A percentile compares a stretch with the other conserved stretches of the same genome.
Conservation (phyloP, 2,888 invertebrate species). For the Thereva nobilitata region DNA sequence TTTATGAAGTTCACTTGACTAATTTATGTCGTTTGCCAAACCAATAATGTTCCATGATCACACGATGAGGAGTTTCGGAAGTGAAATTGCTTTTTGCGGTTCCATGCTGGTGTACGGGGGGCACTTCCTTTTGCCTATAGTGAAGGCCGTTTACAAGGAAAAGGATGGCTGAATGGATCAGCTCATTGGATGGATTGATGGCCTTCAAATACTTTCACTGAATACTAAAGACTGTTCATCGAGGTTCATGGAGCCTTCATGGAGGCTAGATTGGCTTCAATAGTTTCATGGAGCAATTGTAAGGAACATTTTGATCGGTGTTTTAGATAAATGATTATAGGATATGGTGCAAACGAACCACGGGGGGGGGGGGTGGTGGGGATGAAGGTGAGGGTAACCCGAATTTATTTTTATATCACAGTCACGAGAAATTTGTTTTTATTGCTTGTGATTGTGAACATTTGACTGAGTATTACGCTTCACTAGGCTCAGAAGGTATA, state of each 20-base stretch:
- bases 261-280: not conserved
- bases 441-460: too few species aligned
- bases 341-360: too few species aligned
- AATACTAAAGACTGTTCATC: not conserved
- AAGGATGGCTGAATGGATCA: constrained; percentile 28
- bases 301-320: not conserved
- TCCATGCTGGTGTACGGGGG: constrained; percentile 12
- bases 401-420: too few species aligned
- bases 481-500: too few species aligned
- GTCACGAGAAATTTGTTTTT: too few species aligned
- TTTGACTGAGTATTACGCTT: too few species aligned
- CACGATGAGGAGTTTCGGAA: constrained; percentile 40
- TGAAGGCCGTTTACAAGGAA: not conserved
- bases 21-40: constrained; percentile 43
- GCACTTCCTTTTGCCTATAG: constrained; percentile 1
- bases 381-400: too few species aligned
- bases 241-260: not conserved
- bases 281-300: constrained; percentile 5
- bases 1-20: constrained; percentile 43
- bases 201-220: constrained; percentile 22
- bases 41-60: constrained; percentile 42
- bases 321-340: too few species aligned
- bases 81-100: constrained; percentile 42
- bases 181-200: constrained; percentile 30
- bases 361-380: too few species aligned